phyloP scores from a whole-genome alignment of 2,888 invertebrate species.

The Ophion costatus region DNA sequence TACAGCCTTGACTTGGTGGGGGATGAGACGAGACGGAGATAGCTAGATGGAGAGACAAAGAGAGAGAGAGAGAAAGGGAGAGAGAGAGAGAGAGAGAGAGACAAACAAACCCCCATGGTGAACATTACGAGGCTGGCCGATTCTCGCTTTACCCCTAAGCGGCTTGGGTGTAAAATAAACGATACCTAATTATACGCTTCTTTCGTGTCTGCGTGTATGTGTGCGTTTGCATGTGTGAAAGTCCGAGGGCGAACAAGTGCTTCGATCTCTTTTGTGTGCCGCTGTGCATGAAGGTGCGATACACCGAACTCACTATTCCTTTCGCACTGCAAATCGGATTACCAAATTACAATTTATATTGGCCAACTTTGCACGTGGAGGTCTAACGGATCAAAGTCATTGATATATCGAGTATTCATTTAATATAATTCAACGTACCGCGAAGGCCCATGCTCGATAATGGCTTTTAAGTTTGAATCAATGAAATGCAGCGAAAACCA shows the following conservation, averaged over 20 bases:
- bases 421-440: background rate
- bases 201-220: constrained; percentile 51
- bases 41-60: constrained; percentile 22
- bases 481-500: background rate
- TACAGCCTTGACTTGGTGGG: constrained; percentile 40
- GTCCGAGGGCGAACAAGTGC: constrained; percentile 76
- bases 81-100: constrained; percentile 36
- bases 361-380: constrained; percentile 67
- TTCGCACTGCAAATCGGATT: constrained; percentile 74
- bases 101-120: constrained; percentile 58
- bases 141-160: constrained; percentile 71
- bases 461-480: background rate
- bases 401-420: constrained; percentile 19
- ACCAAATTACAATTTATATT: constrained; percentile 77
- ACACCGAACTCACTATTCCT: background rate
- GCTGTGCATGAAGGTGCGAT: constrained; percentile 68
- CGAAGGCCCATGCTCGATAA: background rate
- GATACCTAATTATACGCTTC: constrained; percentile 82
- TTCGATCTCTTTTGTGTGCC: constrained; percentile 52
- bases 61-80: constrained; percentile 19
- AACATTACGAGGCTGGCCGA: constrained; percentile 62
- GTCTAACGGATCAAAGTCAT: constrained; percentile 24
- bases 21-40: constrained; percentile 25
- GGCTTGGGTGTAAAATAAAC: constrained; percentile 81
- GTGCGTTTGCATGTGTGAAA: constrained; percentile 59